phyloP scores from a whole-genome alignment of 2,113 vertebrate species.

The Ictidomys tridecemlineatus region DNA sequence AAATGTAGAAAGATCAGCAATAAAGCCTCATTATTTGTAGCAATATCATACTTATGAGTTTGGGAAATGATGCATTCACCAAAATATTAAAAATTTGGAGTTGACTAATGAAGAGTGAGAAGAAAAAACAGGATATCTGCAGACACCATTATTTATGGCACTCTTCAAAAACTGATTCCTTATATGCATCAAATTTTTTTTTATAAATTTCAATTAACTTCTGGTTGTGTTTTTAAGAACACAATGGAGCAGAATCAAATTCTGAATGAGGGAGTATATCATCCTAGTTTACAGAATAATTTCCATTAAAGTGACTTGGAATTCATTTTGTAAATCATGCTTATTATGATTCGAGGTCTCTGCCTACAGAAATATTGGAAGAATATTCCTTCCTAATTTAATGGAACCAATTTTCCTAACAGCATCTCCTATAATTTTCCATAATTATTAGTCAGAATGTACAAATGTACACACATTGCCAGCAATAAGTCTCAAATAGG shows the following conservation, averaged over 20 bases:
- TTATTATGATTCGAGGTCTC: slow-evolving; percentile 45
- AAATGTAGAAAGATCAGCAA: background rate
- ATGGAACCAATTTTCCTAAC: slow-evolving; percentile 71
- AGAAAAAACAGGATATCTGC: background rate
- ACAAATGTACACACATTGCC: slow-evolving; percentile 55
- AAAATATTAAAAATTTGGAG: slow-evolving; percentile 53
- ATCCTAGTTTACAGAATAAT: slow-evolving; percentile 57
- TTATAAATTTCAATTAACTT: slow-evolving; percentile 68
- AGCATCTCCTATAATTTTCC: slow-evolving; percentile 65
- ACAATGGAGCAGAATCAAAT: slow-evolving; percentile 51
- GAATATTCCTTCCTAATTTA: slow-evolving; percentile 66
- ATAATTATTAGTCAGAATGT: slow-evolving; percentile 74
- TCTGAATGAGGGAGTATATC: slow-evolving; percentile 42
- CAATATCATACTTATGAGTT: background rate
- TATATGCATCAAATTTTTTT: background rate
- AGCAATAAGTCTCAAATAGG: slow-evolving; percentile 58
- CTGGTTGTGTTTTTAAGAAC: slow-evolving; percentile 48
- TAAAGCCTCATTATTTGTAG: background rate
- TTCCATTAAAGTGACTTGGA: slow-evolving; percentile 68
- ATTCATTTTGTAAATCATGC: slow-evolving; percentile 61
- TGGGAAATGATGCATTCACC: background rate
- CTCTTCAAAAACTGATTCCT: slow-evolving; percentile 26
- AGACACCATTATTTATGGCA: slow-evolving; percentile 19
- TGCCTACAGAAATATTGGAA: slow-evolving; percentile 44
- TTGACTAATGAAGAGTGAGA: slow-evolving; percentile 1